These are phyloP conservation scores for Herminia tarsipennalis DNA, from an alignment of 2,888 invertebrate genomes.

Conservation along the genomic window DNA sequence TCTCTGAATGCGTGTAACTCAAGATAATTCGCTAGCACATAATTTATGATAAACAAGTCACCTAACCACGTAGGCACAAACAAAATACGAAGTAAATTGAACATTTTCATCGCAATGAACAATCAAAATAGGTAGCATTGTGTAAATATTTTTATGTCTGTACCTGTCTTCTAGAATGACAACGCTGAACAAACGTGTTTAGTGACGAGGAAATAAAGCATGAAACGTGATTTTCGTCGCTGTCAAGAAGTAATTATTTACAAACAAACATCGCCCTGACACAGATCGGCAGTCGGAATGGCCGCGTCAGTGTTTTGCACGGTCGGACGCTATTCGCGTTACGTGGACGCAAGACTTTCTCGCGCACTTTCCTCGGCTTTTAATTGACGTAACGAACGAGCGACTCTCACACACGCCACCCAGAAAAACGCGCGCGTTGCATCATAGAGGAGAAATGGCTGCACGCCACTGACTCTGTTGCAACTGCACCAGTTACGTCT, in stretches of 20 bases:
- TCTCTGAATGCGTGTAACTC: conserved; percentile 59
- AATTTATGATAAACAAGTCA: conserved; percentile 22
- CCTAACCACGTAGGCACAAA: conserved; percentile 16
- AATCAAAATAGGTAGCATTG: not conserved
- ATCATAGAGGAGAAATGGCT: conserved; percentile 83
- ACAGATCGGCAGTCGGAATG: conserved; percentile 59
- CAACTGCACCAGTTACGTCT: conserved; percentile 76
- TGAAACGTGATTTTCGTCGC: conserved; percentile 56
- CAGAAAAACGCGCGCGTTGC: conserved; percentile 79
- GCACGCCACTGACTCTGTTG: conserved; percentile 77
- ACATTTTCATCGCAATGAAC: not conserved
- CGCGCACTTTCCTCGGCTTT: conserved; percentile 80
- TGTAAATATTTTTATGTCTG: not conserved
- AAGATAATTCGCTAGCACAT: conserved; percentile 30
- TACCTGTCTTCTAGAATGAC: not conserved
- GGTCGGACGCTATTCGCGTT: conserved; percentile 59
- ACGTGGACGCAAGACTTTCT: conserved; percentile 78
- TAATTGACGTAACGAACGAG: conserved; percentile 84
- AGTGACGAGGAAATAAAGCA: conserved; percentile 47
- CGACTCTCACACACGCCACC: conserved; percentile 77
- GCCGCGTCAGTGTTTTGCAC: conserved; percentile 54
- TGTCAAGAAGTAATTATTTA: conserved; percentile 65
- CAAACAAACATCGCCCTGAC: conserved; percentile 79
- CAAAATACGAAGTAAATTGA: not conserved
- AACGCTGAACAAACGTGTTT: conserved; percentile 44